These are phyloP conservation scores for Mimachlamys varia DNA, from an alignment of 2,888 invertebrate genomes.

Conservation along the genomic window DNA sequence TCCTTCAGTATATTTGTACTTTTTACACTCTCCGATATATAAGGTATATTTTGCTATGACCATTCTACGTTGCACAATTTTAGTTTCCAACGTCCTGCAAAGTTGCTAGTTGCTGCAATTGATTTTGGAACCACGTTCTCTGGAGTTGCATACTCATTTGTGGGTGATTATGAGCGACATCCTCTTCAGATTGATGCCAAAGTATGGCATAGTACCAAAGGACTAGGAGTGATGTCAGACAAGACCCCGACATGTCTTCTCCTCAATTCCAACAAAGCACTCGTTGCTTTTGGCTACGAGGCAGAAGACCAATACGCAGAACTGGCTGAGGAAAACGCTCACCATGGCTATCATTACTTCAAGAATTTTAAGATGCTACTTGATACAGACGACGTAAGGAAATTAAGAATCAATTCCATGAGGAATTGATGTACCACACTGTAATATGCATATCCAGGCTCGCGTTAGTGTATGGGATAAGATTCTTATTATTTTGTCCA, in stretches of 20 bases:
- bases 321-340: background rate
- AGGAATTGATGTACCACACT: no score
- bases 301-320: background rate
- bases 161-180: background rate
- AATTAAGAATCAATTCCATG: no score
- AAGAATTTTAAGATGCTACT: conserved; percentile 21
- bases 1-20: no score
- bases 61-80: background rate
- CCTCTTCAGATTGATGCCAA: background rate
- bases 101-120: background rate
- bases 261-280: background rate
- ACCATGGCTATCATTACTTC: background rate
- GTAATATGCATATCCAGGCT: no score
- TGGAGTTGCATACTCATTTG: background rate
- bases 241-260: conserved; percentile 1
- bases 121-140: conserved; percentile 2
- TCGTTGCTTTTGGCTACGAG: background rate
- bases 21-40: no score
- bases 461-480: no score
- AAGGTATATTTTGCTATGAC: background rate
- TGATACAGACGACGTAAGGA: background rate
- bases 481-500: no score
- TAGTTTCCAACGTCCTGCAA: background rate
- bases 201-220: background rate
- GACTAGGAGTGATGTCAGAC: background rate